These are phyloP conservation scores for Corella eumyota DNA, from an alignment of 23 tunicate genomes.

Conservation along the genomic window DNA sequence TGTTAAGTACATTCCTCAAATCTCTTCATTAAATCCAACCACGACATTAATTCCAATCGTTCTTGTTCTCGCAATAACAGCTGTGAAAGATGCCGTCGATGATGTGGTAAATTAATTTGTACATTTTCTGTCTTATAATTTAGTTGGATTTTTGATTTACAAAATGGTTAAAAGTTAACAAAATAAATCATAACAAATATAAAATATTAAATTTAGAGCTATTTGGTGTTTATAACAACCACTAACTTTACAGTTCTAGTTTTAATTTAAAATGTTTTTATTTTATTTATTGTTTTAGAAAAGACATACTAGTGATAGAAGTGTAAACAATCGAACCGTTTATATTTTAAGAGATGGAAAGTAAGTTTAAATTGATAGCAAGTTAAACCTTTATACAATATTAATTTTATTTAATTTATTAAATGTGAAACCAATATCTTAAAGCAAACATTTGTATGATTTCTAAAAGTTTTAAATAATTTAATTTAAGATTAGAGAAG, in stretches of 20 bases:
- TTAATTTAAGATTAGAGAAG: constrained; percentile 20
- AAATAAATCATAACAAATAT: too few relatives aligned
- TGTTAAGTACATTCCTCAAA: constrained; percentile 73
- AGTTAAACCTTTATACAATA: too few relatives aligned
- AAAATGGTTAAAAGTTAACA: too few relatives aligned
- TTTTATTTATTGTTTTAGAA: constrained; percentile 26
- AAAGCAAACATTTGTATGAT: background rate
- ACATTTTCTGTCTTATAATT: too few relatives aligned
- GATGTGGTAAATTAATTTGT: constrained; percentile 44
- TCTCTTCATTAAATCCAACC: constrained; percentile 85
- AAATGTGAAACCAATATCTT: too few relatives aligned
- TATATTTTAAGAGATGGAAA: constrained; percentile 21
- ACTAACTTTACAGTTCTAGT: too few relatives aligned
- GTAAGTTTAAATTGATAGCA: constrained; percentile 19
- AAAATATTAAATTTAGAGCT: too few relatives aligned
- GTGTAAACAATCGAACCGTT: constrained; percentile 54
- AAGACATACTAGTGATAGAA: constrained; percentile 70
- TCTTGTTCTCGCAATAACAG: constrained; percentile 74
- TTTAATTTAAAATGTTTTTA: too few relatives aligned
- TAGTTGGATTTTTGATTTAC: too few relatives aligned
- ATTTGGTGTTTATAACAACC: too few relatives aligned
- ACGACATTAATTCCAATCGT: constrained; percentile 91
- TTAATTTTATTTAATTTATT: too few relatives aligned
- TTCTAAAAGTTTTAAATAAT: background rate
- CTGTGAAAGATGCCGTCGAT: constrained; percentile 88